Conservation (phyloP, 2,113 vertebrate species). For the Dissostichus mawsoni region DNA sequence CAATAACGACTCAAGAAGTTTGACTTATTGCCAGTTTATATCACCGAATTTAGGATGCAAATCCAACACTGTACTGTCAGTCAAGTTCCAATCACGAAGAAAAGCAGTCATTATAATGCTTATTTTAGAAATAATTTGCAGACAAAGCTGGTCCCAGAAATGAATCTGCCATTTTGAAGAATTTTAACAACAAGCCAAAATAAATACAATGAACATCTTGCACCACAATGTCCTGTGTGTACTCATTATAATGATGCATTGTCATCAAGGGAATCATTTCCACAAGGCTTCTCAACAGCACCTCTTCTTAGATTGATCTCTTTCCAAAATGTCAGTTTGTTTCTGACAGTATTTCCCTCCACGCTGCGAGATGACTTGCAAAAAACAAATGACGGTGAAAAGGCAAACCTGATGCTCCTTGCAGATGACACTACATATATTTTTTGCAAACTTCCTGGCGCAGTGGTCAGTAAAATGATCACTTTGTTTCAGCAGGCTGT, state of each 20-base stretch:
- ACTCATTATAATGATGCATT: conserved; percentile 20
- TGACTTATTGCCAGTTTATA: neutral
- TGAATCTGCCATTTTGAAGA: neutral
- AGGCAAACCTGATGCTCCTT: neutral
- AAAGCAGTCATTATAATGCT: neutral
- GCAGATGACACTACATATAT: neutral
- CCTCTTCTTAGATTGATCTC: conserved; percentile 7
- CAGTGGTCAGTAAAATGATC: conserved; percentile 1
- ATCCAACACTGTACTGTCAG: neutral
- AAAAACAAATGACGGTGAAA: no score
- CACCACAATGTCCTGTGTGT: neutral
- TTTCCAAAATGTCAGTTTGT: neutral
- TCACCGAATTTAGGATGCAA: neutral
- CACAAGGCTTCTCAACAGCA: neutral
- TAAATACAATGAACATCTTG: neutral
- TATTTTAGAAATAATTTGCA: neutral
- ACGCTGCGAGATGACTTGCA: no score
- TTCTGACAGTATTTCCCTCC: neutral
- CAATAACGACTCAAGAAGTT: neutral
- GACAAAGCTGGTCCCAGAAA: neutral
- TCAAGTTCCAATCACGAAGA: neutral
- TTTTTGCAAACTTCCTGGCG: neutral
- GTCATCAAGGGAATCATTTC: neutral
- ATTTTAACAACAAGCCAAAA: neutral
- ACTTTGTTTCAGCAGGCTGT: conserved; percentile 14